These are phyloP conservation scores for Aleiodes testaceus DNA, from an alignment of 2,888 invertebrate genomes.

Conservation along the genomic window DNA sequence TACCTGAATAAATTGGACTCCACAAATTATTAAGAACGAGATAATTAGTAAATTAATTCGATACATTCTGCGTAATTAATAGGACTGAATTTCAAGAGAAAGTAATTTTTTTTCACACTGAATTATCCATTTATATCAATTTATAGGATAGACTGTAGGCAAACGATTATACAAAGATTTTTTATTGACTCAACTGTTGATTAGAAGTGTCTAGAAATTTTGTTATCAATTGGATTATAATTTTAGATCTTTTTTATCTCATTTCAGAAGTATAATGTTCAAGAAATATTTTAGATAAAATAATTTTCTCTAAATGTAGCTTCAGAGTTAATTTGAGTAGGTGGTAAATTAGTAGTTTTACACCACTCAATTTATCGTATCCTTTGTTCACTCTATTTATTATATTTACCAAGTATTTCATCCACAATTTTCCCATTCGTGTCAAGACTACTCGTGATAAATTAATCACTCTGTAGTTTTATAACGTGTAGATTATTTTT, in stretches of 20 bases:
- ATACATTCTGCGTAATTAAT: no score
- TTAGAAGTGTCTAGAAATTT: no score
- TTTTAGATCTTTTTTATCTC: no score
- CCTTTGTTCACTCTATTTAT: conserved; percentile 48
- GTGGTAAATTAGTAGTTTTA: conserved; percentile 69
- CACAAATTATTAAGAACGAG: no score
- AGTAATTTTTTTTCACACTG: background rate
- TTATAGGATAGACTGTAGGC: background rate
- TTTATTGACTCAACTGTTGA: no score
- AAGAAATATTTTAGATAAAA: no score
- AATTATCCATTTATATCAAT: conserved; percentile 3
- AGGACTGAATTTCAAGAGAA: no score
- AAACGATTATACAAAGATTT: no score
- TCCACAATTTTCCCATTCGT: conserved; percentile 27
- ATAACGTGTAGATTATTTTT: conserved; percentile 39
- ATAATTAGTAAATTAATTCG: no score
- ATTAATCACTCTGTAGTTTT: conserved; percentile 64
- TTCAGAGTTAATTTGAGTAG: conserved; percentile 63
- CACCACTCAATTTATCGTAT: conserved; percentile 44
- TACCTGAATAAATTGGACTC: no score
- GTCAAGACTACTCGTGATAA: conserved; percentile 49
- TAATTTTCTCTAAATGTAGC: conserved; percentile 44
- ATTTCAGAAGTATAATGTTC: no score
- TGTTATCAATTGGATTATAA: no score
- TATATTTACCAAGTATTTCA: conserved; percentile 34